These are phyloP conservation scores for Chaenocephalus aceratus DNA, from an alignment of 2,113 vertebrate genomes.

Conservation along the genomic window DNA sequence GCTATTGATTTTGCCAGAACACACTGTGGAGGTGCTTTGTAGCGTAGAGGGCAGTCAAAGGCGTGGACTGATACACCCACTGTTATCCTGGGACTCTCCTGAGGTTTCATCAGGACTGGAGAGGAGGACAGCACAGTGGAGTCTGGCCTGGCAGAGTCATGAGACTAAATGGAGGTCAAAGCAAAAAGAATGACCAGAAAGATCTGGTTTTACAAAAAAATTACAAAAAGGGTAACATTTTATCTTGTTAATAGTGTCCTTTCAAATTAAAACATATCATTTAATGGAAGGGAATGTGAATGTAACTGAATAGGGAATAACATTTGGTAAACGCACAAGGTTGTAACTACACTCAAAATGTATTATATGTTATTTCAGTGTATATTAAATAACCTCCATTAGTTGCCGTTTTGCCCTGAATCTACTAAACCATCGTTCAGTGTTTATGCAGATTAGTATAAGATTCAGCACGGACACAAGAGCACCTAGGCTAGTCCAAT, in stretches of 20 bases:
- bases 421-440: slow-evolving; percentile 34
- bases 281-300: neutral
- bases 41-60: slow-evolving; percentile 68
- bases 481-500: too few species aligned
- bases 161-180: slow-evolving; percentile 17
- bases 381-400: neutral
- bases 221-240: neutral
- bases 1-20: slow-evolving; percentile 68
- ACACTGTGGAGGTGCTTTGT: slow-evolving; percentile 45
- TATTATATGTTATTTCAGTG: neutral
- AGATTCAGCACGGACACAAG: slow-evolving; percentile 19
- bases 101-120: slow-evolving; percentile 29
- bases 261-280: neutral
- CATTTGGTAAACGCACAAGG: too few species aligned
- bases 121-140: slow-evolving; percentile 3
- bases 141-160: neutral
- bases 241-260: neutral
- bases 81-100: slow-evolving; percentile 26
- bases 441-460: slow-evolving; percentile 14
- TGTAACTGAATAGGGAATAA: too few species aligned
- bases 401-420: slow-evolving; percentile 20
- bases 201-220: neutral
- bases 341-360: neutral
- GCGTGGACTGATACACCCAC: slow-evolving; percentile 38
- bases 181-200: slow-evolving; percentile 6